Percentiles rank a stretch among this genome's conserved stretches.
Evolutionary conservation across 2,113 vertebrate species (phyloP).

Genomic region (Hemibagrus wyckioides): DNA sequence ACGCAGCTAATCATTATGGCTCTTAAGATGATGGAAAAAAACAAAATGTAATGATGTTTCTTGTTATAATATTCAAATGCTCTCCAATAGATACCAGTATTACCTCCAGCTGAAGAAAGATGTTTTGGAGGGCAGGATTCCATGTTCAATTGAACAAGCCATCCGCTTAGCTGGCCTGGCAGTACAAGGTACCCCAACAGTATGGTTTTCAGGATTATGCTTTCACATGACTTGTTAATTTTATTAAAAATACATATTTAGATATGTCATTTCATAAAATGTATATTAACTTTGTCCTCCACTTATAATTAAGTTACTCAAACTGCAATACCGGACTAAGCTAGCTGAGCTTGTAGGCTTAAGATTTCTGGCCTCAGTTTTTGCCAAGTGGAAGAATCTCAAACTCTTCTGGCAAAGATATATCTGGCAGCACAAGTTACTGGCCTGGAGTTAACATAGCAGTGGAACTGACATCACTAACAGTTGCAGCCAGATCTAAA

Average conservation of each 20-base stretch:
- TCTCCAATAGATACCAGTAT: slow-evolving; percentile 93
- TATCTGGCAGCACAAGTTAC: slow-evolving; percentile 64
- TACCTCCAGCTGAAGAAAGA: slow-evolving; percentile 98
- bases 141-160: slow-evolving; percentile 91
- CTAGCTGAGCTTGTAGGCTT: slow-evolving; percentile 37
- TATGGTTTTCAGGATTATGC: background rate
- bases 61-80: slow-evolving; percentile 2
- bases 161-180: slow-evolving; percentile 92
- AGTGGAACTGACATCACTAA: slow-evolving; percentile 68
- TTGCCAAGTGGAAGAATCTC: slow-evolving; percentile 68
- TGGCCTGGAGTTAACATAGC: slow-evolving; percentile 65
- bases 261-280: background rate
- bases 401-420: slow-evolving; percentile 70
- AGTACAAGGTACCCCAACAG: slow-evolving; percentile 84
- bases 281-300: background rate
- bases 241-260: background rate
- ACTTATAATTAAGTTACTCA: slow-evolving; percentile 34
- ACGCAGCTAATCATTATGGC: background rate
- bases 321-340: background rate
- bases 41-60: background rate
- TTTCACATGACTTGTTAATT: background rate
- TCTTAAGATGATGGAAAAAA: background rate
- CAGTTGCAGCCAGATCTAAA: slow-evolving; percentile 59
- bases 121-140: slow-evolving; percentile 91
- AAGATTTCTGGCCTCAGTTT: slow-evolving; percentile 51